Evolutionary conservation across 2,113 vertebrate species (phyloP).

Genomic region (Megaleporinus macrocephalus): DNA sequence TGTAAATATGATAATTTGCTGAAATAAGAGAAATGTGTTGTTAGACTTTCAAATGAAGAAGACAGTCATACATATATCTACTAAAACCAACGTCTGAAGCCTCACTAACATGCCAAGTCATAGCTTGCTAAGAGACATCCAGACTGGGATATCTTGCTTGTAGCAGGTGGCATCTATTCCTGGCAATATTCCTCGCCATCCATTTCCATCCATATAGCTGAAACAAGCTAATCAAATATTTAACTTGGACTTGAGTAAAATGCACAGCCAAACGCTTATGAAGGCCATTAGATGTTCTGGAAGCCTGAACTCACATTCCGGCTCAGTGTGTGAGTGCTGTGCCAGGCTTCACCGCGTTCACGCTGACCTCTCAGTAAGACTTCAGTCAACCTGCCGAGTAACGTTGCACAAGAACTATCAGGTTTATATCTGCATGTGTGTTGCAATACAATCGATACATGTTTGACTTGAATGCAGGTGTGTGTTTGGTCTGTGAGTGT

Average conservation of each 20-base stretch:
- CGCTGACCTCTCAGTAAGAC: not conserved
- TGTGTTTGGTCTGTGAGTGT: not conserved
- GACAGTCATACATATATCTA: too few relatives aligned
- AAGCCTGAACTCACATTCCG: not conserved
- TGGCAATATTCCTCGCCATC: not conserved
- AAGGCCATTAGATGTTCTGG: not conserved
- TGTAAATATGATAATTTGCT: too few relatives aligned
- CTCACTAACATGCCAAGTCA: not conserved
- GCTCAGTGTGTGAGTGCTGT: not conserved
- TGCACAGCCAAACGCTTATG: not conserved
- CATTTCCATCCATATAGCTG: conserved; percentile 9
- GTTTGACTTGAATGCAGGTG: not conserved
- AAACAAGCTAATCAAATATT: conserved; percentile 19
- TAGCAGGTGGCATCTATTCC: not conserved
- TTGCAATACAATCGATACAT: not conserved
- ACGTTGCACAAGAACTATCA: not conserved
- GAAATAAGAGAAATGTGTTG: too few relatives aligned
- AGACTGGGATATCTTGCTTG: not conserved
- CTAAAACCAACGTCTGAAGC: too few relatives aligned
- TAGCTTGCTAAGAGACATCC: not conserved
- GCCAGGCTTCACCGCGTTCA: not conserved
- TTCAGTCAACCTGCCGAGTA: not conserved
- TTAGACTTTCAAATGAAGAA: too few relatives aligned
- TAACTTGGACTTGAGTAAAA: not conserved
- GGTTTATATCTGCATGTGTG: not conserved